Conservation (phyloP, 2,888 invertebrate species). For the Clistopyga incitator region DNA sequence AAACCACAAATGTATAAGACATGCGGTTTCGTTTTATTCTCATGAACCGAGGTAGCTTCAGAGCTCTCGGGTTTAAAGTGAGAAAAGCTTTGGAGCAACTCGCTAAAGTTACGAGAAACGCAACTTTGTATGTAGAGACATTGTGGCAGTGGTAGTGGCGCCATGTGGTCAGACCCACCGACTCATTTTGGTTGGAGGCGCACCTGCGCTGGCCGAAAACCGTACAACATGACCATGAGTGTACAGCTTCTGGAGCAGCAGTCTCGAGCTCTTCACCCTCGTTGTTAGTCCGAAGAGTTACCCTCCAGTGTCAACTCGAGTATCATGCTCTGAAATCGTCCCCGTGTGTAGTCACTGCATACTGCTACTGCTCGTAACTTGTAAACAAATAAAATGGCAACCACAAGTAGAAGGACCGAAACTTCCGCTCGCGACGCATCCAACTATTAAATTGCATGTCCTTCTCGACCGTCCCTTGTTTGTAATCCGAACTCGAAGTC, state of each 20-base stretch:
- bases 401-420: background rate
- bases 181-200: conserved; percentile 29
- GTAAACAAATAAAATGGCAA: conserved; percentile 20
- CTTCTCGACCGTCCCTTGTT: background rate
- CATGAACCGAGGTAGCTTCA: background rate
- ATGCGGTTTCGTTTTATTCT: background rate
- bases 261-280: conserved; percentile 53
- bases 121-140: background rate
- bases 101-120: background rate
- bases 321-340: background rate
- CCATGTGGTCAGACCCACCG: conserved; percentile 49
- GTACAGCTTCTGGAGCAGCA: conserved; percentile 17
- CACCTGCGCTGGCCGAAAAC: conserved; percentile 37
- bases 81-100: conserved; percentile 20
- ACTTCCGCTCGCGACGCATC: background rate
- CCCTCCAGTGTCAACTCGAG: conserved; percentile 28
- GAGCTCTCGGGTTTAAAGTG: background rate
- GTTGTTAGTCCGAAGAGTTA: conserved; percentile 58
- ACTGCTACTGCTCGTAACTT: background rate
- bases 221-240: conserved; percentile 43
- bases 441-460: background rate
- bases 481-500: background rate
- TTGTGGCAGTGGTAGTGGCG: conserved; percentile 38
- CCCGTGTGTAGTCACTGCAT: background rate
- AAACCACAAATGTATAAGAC: background rate